These are phyloP conservation scores for Drosophila pegasa DNA, from an alignment of 2,888 invertebrate genomes.

Conservation along the genomic window DNA sequence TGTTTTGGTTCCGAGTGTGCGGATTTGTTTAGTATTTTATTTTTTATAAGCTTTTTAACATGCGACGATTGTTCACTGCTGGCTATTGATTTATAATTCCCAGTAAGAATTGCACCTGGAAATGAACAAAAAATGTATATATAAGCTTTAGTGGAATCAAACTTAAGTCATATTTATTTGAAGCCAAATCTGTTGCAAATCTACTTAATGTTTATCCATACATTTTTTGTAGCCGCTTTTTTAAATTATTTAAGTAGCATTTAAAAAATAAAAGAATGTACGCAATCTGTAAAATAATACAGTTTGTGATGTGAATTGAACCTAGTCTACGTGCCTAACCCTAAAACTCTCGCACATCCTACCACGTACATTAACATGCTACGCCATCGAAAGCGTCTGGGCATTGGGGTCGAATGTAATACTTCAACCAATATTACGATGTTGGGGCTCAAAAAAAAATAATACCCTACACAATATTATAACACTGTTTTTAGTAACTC, in stretches of 20 bases:
- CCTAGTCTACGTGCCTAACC: conserved; percentile 40
- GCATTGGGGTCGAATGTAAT: background rate
- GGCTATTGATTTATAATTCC: conserved; percentile 6
- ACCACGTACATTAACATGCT: conserved; percentile 40
- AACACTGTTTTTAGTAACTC: background rate
- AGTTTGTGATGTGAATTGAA: conserved; percentile 56
- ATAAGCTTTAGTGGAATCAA: background rate
- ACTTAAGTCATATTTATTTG: background rate
- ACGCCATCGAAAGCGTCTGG: conserved; percentile 50
- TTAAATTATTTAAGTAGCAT: background rate
- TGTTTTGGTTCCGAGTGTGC: background rate
- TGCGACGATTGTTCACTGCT: conserved; percentile 31
- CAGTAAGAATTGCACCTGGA: conserved; percentile 24
- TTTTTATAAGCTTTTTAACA: conserved; percentile 60
- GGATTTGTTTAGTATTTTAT: conserved; percentile 60
- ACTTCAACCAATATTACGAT: conserved; percentile 37
- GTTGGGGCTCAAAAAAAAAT: conserved; percentile 60
- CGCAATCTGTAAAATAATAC: background rate
- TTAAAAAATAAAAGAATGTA: background rate
- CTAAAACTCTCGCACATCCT: conserved; percentile 11
- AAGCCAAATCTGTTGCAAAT: background rate
- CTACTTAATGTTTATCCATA: background rate
- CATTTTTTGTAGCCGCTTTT: background rate
- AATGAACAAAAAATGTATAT: conserved; percentile 4
- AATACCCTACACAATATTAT: background rate